A percentile compares a stretch with the other conserved stretches of the same genome.
These are phyloP conservation scores for Rhipidura dahli DNA, from an alignment of 2,113 vertebrate species.

Conservation along the genomic window DNA sequence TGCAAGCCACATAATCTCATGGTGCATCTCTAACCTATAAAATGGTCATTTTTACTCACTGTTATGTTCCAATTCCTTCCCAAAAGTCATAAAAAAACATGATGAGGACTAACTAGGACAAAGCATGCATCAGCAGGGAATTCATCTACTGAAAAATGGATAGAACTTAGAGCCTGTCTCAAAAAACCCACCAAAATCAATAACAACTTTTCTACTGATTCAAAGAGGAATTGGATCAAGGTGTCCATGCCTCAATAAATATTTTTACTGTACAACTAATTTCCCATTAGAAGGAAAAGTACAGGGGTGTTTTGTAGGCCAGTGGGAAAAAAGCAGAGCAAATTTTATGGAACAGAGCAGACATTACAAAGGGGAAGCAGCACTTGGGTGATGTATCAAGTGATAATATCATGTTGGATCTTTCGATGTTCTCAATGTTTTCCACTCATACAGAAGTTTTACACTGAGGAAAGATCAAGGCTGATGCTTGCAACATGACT, in stretches of 20 bases:
- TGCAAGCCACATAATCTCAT: background rate
- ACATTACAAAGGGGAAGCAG: background rate
- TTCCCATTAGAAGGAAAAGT: background rate
- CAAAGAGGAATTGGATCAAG: background rate
- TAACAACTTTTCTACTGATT: background rate
- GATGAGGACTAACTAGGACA: background rate
- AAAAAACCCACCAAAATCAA: background rate
- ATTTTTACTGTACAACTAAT: background rate
- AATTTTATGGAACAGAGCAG: background rate
- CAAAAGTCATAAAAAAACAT: background rate
- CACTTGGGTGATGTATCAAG: background rate
- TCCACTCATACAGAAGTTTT: background rate
- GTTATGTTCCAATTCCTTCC: background rate
- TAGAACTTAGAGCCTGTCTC: background rate
- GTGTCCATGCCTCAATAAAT: background rate
- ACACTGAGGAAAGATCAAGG: background rate
- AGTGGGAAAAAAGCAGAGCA: rapidly evolving
- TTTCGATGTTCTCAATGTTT: background rate
- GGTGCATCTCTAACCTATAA: background rate
- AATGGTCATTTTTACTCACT: background rate
- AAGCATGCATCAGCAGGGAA: background rate
- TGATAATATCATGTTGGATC: background rate
- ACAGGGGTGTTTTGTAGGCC: rapidly evolving
- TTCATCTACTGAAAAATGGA: background rate
- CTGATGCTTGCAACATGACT: background rate